Percentiles rank a stretch among this genome's conserved stretches.
Conservation (phyloP, 2,888 invertebrate genomes). For the Pyralis farinalis region DNA sequence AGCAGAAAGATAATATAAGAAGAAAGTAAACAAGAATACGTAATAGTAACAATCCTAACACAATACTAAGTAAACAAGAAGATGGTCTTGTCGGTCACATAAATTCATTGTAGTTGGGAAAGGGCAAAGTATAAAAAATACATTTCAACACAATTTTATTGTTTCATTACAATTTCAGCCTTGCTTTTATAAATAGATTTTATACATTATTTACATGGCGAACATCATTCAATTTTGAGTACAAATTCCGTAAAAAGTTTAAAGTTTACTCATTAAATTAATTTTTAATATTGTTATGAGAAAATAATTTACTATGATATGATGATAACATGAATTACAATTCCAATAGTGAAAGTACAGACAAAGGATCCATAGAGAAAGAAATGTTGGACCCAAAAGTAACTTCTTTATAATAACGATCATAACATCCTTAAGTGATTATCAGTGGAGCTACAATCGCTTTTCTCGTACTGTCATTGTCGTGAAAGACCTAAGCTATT, state of each 20-base stretch:
- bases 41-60: no score
- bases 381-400: conserved; percentile 35
- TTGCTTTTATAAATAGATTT: conserved; percentile 75
- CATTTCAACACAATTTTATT: conserved; percentile 78
- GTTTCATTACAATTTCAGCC: conserved; percentile 79
- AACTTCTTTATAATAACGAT: conserved; percentile 60
- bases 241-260: conserved; percentile 74
- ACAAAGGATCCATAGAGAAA: conserved; percentile 35
- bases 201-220: conserved; percentile 76
- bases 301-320: conserved; percentile 53
- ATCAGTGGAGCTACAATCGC: conserved; percentile 72
- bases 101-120: no score
- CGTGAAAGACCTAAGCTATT: conserved; percentile 84
- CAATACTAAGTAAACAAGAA: no score
- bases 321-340: conserved; percentile 42
- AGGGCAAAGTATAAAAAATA: conserved; percentile 12
- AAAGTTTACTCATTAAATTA: conserved; percentile 40
- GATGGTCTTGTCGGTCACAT: no score
- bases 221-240: conserved; percentile 55
- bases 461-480: conserved; percentile 80
- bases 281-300: conserved; percentile 48
- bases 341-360: conserved; percentile 37
- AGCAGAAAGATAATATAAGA: no score
- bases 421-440: conserved; percentile 75
- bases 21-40: no score